Conservation (phyloP, 2,113 vertebrate genomes). For the Grammomys dolichurus region DNA sequence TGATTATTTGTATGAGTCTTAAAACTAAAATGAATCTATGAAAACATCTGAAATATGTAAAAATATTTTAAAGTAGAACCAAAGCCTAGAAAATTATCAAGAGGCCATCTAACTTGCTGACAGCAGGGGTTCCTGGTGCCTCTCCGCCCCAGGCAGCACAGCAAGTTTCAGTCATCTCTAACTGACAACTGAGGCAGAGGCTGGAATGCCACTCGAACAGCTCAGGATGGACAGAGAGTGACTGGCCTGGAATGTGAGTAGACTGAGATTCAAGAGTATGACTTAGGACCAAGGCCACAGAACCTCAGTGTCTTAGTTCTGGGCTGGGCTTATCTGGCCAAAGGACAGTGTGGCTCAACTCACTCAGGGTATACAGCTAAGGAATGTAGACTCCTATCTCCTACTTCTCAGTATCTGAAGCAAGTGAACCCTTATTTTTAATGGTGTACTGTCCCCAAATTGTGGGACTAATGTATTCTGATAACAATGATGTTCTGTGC, state of each 20-base stretch:
- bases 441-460: background rate
- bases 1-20: slow-evolving; percentile 39
- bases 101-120: slow-evolving; percentile 6
- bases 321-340: background rate
- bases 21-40: slow-evolving; percentile 35
- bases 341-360: background rate
- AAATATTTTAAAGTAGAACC: slow-evolving; percentile 52
- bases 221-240: background rate
- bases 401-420: slow-evolving; percentile 9
- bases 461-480: background rate
- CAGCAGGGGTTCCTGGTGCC: background rate
- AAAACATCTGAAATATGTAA: slow-evolving; percentile 39
- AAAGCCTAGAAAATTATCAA: slow-evolving; percentile 36
- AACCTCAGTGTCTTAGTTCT: background rate
- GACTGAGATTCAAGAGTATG: background rate
- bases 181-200: background rate
- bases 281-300: background rate
- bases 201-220: background rate
- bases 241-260: background rate
- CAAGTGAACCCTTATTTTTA: slow-evolving; percentile 44
- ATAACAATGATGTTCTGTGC: background rate
- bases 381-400: background rate
- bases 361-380: background rate
- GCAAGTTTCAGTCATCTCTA: background rate
- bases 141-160: background rate